Conservation (phyloP, 2,888 invertebrate species). For the Hoplodrina ambigua region DNA sequence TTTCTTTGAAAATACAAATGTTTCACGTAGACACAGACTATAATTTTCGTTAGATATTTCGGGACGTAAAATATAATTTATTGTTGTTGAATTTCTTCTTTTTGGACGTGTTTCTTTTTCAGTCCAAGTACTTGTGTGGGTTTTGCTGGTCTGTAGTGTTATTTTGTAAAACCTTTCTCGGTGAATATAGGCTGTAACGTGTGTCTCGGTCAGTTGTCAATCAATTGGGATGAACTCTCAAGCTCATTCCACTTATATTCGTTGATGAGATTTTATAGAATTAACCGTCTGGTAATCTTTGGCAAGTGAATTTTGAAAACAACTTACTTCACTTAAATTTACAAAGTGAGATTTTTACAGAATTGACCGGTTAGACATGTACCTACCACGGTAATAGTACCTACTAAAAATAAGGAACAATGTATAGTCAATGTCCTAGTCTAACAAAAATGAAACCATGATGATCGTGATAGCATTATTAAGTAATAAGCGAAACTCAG, state of each 20-base stretch:
- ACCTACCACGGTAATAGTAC: too few relatives aligned
- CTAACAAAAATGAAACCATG: not conserved
- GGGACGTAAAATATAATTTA: constrained; percentile 62
- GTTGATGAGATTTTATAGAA: too few relatives aligned
- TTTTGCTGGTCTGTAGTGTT: not conserved
- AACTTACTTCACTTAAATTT: too few relatives aligned
- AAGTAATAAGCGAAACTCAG: not conserved
- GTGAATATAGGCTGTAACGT: too few relatives aligned
- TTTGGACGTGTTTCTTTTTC: constrained; percentile 20
- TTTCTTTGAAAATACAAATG: constrained; percentile 67
- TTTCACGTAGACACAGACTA: constrained; percentile 48
- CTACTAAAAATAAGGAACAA: not conserved
- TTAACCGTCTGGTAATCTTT: too few relatives aligned
- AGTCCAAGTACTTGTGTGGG: not conserved
- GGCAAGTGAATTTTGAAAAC: too few relatives aligned
- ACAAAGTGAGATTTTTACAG: too few relatives aligned
- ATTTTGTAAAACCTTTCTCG: too few relatives aligned
- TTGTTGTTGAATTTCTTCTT: constrained; percentile 40
- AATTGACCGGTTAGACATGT: too few relatives aligned
- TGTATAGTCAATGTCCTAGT: not conserved
- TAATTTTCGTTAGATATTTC: constrained; percentile 61
- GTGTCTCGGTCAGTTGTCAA: too few relatives aligned
- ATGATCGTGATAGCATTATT: not conserved
- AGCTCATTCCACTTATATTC: too few relatives aligned
- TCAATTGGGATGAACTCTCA: too few relatives aligned